Evolutionary conservation across 2,888 invertebrate genomes (phyloP), one percentile per base, ranked within the genome.

Genomic region (Augochlorella aurata): DNA sequence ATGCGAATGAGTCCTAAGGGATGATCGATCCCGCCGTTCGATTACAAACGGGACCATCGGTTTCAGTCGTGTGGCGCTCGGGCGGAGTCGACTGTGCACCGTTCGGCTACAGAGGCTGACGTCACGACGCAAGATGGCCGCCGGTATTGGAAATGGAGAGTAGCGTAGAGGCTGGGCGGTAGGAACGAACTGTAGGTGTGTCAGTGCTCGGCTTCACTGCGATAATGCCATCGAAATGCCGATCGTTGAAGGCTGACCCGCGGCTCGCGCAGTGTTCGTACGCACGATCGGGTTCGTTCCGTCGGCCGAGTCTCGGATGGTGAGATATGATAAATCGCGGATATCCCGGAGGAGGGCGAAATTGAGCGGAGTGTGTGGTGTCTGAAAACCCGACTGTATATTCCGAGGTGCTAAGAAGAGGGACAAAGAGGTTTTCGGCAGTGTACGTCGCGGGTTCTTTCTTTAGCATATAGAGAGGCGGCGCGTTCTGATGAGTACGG

Each of bases 81-180:
- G 81, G 77, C 58, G 82, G 86, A 88, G 87, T 81, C 85, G 86
- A 81, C 77, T 79, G 88, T 73, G 72, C 38, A 63, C 38, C 71
- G 82, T 87, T 86, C 87, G 87, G 79, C 44, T 70, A 72, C 83
- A 69, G 74, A 74, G 83, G 80, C 85, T 96, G 96, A 96, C 96
- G 96, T 96, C 95, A 95, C 94, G 94, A 94, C 95, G 94, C 96
- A 96, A 96, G 96, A 96, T 96, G 96, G 96, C 96, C 95, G 96
- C 95, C 95, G 95, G 95, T 95, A 95, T 95, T 95, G 95, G 95
- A 94, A 94, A 94, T 94, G 95, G 95, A 95, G 93, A 95, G 93
- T 94, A 95, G 95, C 95, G 94, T 96, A 95, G 95, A 95, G 95
- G 95, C 95, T 95, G 95, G 83, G 95, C 95, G 95, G 95, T 95